A percentile compares a stretch with the other conserved stretches of the same genome.
Conservation (phyloP, 2,888 invertebrate species). For the Coecobrya sp. region DNA sequence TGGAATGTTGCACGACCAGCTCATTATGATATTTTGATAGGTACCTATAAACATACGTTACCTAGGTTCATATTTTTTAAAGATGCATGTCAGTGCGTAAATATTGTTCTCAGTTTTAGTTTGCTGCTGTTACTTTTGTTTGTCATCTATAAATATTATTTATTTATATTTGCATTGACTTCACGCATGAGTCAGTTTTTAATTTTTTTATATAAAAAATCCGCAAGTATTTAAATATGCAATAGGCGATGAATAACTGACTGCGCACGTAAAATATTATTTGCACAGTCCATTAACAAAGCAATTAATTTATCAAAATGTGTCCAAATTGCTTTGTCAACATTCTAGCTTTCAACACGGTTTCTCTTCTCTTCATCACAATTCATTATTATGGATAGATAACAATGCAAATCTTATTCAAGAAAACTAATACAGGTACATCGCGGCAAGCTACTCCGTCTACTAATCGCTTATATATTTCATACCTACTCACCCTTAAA, state of each 20-base stretch:
- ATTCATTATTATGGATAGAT: conserved; percentile 16
- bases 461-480: background rate
- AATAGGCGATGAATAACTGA: background rate
- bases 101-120: background rate
- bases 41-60: background rate
- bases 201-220: background rate
- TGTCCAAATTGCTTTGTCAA: conserved; percentile 18
- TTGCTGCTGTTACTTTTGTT: background rate
- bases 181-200: background rate
- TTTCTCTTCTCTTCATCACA: background rate
- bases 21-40: conserved; percentile 50
- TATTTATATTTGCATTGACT: background rate
- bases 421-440: background rate
- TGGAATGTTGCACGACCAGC: conserved; percentile 59
- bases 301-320: conserved; percentile 50
- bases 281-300: conserved; percentile 51
- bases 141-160: background rate
- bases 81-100: background rate
- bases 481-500: no score
- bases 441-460: background rate
- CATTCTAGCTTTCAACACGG: background rate
- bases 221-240: background rate
- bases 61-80: conserved; percentile 26
- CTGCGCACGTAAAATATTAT: conserved; percentile 1
- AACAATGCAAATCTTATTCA: conserved; percentile 8